Percentiles rank a stretch among this genome's conserved stretches.
Evolutionary conservation across 2,797 vertebrate genomes (phyloP).

Genomic region (Dendrocincla tyrannina): DNA sequence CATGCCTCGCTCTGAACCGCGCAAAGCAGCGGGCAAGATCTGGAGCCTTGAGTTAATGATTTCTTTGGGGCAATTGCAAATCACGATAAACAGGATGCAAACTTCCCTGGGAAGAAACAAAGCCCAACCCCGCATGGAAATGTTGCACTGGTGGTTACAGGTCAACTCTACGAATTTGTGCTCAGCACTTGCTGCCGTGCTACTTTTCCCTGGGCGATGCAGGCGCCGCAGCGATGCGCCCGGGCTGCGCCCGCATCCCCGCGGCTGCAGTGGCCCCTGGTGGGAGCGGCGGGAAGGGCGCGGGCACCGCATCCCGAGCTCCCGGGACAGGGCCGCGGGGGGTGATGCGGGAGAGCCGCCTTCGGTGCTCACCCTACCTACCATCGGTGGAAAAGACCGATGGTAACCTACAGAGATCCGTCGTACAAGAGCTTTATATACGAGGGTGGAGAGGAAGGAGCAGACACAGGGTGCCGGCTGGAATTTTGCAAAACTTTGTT

Average conservation of each 20-base stretch:
- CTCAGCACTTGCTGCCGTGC: fast-evolving
- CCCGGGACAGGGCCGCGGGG: not conserved
- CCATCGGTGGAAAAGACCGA: fast-evolving
- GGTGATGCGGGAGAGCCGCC: not conserved
- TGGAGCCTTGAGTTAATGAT: not conserved
- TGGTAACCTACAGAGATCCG: fast-evolving
- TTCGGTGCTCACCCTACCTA: fast-evolving
- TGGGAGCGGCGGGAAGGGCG: not conserved
- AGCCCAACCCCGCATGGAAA: too few relatives aligned
- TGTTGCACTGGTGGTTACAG: fast-evolving
- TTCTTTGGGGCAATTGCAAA: too few relatives aligned
- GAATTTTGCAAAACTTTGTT: not conserved
- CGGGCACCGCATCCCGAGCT: not conserved
- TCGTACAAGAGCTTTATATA: fast-evolving
- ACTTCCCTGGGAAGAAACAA: not conserved
- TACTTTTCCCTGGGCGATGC: fast-evolving
- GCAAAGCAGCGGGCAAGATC: not conserved
- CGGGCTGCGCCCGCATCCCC: not conserved
- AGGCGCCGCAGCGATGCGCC: fast-evolving
- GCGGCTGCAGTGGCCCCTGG: conserved; percentile 69
- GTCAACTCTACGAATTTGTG: not conserved
- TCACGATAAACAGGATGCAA: fast-evolving
- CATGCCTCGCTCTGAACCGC: fast-evolving
- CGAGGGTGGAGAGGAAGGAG: fast-evolving
- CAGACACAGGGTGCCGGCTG: fast-evolving